Conservation (phyloP, 23 tunicate species). For the Halocynthia roretzi region DNA sequence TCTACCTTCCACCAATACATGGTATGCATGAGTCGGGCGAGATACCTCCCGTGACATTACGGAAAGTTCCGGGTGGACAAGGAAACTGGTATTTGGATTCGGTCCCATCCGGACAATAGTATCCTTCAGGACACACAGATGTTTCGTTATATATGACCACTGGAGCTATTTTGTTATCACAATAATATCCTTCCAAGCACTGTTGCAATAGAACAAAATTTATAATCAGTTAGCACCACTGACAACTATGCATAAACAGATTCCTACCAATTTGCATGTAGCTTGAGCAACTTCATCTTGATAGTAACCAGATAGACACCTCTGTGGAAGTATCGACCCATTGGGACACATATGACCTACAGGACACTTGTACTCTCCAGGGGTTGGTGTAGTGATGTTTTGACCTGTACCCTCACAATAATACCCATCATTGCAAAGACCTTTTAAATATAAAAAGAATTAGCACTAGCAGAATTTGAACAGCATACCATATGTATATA, state of each 20-base stretch:
- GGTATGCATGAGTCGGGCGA: constrained; percentile 20
- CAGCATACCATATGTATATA: background rate
- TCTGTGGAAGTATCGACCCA: constrained; percentile 27
- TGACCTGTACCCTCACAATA: constrained; percentile 76
- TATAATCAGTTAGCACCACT: background rate
- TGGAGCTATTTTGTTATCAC: constrained; percentile 84
- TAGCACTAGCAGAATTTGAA: background rate
- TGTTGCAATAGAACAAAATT: constrained; percentile 57
- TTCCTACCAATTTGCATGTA: constrained; percentile 59
- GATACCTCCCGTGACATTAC: constrained; percentile 41
- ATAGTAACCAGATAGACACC: constrained; percentile 74
- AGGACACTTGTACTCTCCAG: constrained; percentile 53
- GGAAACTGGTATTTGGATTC: constrained; percentile 28
- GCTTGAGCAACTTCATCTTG: constrained; percentile 50
- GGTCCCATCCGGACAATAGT: constrained; percentile 80
- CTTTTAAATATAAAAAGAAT: constrained; percentile 11
- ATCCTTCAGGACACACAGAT: constrained; percentile 76
- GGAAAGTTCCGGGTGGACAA: constrained; percentile 74
- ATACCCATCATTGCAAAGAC: constrained; percentile 47
- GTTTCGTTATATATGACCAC: constrained; percentile 76
- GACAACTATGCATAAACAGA: background rate
- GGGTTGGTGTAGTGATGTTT: constrained; percentile 45
- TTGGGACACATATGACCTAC: constrained; percentile 50
- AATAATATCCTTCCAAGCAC: constrained; percentile 76
- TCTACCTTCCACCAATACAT: constrained; percentile 63